A percentile compares a stretch with the other conserved stretches of the same genome.
These are phyloP conservation scores for Ligdia adustata DNA, from an alignment of 2,888 invertebrate genomes.

Conservation along the genomic window DNA sequence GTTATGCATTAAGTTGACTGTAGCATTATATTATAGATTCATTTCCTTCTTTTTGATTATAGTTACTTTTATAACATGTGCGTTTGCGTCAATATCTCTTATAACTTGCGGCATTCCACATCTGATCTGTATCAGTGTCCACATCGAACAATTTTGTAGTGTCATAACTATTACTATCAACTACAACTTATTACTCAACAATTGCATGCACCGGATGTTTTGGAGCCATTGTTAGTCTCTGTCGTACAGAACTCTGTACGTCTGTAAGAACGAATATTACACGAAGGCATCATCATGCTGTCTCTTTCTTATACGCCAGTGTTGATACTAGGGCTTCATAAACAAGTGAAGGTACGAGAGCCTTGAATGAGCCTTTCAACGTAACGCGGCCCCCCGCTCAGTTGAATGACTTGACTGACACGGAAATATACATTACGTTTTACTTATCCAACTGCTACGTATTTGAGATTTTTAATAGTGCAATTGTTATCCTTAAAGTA, in stretches of 20 bases:
- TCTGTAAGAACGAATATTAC: not conserved
- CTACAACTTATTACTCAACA: slow-evolving; percentile 22
- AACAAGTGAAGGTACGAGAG: slow-evolving; percentile 40
- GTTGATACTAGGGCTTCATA: slow-evolving; percentile 42
- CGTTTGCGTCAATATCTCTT: slow-evolving; percentile 6
- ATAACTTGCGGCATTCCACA: slow-evolving; percentile 1
- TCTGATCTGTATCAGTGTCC: not conserved
- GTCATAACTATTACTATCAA: slow-evolving; percentile 3
- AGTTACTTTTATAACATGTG: not conserved
- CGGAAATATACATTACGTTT: not conserved
- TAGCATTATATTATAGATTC: too few species aligned
- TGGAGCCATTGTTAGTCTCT: slow-evolving; percentile 45
- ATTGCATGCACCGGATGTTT: slow-evolving; percentile 47
- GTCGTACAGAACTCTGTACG: slow-evolving; percentile 34
- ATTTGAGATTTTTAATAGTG: too few species aligned
- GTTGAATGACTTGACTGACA: slow-evolving; percentile 55
- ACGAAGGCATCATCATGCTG: slow-evolving; percentile 8
- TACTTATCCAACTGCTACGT: too few species aligned
- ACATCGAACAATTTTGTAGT: not conserved
- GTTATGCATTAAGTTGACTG: too few species aligned
- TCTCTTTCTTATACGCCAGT: slow-evolving; percentile 33
- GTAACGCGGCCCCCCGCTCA: slow-evolving; percentile 47
- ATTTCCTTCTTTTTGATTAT: not conserved
- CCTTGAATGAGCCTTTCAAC: slow-evolving; percentile 62
- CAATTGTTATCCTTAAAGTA: too few species aligned